Conservation (phyloP, 92 coral and sea anemone genomes). For the Epizoanthus illoricatus region DNA sequence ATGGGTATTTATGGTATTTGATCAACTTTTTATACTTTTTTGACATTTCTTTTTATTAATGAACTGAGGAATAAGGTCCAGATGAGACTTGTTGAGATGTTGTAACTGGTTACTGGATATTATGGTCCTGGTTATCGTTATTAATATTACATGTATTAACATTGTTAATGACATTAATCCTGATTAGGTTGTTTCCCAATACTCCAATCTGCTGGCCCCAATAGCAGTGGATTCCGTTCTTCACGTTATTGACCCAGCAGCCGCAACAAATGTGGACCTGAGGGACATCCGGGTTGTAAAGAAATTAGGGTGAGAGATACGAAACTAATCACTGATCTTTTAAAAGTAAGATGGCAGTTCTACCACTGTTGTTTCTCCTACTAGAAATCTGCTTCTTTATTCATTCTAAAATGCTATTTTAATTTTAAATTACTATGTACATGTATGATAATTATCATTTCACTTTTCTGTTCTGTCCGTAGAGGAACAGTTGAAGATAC, state of each 20-base stretch:
- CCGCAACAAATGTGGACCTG: constrained; percentile 88
- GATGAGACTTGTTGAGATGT: too few relatives aligned
- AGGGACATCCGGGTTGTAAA: constrained; percentile 86
- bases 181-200: constrained; percentile 92
- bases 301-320: constrained; percentile 81
- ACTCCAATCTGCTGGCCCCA: constrained; percentile 89
- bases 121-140: too few relatives aligned
- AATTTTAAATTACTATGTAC: background rate
- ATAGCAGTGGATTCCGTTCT: constrained; percentile 96
- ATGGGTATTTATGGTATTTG: too few relatives aligned
- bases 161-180: background rate
- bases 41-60: too few relatives aligned
- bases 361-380: too few relatives aligned
- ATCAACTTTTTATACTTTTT: too few relatives aligned
- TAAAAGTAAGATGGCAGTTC: background rate
- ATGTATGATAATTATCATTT: background rate
- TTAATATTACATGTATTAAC: background rate
- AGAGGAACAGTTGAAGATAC: constrained; percentile 99
- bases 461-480: constrained; percentile 29
- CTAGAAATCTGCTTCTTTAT: background rate
- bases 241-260: constrained; percentile 87
- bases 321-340: background rate
- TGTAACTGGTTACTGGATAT: too few relatives aligned
- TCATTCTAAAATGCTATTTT: background rate
- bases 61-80: too few relatives aligned